Percentiles rank a stretch among this genome's conserved stretches.
Conservation (phyloP, 2,797 vertebrate genomes). For the Stomatorhinus walkeri region DNA sequence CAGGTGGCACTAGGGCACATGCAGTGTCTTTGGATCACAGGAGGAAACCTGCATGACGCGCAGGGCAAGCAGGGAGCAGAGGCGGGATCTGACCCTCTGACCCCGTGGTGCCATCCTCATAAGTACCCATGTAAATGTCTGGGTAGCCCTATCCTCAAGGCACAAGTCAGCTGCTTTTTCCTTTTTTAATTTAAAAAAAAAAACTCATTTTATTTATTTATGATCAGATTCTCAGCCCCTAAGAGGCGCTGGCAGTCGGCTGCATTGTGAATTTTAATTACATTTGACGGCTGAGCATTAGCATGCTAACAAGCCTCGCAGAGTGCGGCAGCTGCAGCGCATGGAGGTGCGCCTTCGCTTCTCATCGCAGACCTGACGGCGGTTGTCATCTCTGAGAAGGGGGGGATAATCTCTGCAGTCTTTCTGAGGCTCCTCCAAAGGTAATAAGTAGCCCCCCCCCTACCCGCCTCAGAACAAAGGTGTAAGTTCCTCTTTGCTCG, state of each 20-base stretch:
- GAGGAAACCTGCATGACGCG: not conserved
- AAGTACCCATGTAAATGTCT: not conserved
- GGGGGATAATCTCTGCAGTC: not conserved
- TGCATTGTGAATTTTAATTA: constrained; percentile 13
- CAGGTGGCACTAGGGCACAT: not conserved
- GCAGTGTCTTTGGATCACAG: not conserved
- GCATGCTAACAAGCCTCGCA: constrained; percentile 1
- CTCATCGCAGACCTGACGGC: not conserved
- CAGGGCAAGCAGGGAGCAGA: not conserved
- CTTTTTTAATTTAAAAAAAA: not conserved
- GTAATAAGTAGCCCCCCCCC: not conserved
- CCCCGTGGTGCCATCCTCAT: not conserved
- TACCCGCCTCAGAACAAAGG: not conserved
- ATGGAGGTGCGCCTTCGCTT: not conserved
- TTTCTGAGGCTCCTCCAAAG: not conserved
- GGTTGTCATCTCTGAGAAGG: not conserved
- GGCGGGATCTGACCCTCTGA: not conserved
- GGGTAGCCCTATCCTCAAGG: not conserved
- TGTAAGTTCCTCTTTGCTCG: not conserved
- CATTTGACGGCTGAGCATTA: not conserved
- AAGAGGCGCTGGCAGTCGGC: not conserved
- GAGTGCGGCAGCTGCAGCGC: not conserved
- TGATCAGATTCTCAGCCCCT: not conserved
- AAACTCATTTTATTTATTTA: not conserved
- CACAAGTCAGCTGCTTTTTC: not conserved